Conservation (phyloP, 1,140 invertebrate genomes). For the Drosophila micromelanica region DNA sequence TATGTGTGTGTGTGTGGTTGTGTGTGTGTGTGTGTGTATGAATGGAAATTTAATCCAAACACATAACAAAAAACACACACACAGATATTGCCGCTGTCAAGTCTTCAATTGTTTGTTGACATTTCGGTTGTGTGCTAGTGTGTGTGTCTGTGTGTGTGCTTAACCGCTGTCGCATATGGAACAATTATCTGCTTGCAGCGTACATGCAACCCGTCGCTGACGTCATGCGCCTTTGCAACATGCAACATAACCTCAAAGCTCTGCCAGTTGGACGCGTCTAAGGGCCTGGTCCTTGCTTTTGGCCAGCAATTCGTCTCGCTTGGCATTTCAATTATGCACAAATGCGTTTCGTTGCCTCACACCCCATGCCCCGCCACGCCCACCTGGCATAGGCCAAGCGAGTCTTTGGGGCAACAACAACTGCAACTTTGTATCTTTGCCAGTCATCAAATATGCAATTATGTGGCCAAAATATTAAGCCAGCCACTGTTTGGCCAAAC, state of each 20-base stretch:
- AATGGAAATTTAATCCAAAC: constrained; percentile 16
- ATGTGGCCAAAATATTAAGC: constrained; percentile 39
- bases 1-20: constrained; percentile 8
- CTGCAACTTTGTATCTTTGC: constrained; percentile 8
- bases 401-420: background rate
- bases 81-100: constrained; percentile 16
- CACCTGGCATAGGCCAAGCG: background rate
- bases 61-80: constrained; percentile 3
- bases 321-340: constrained; percentile 47
- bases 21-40: constrained; percentile 16
- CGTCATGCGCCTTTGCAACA: constrained; percentile 28
- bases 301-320: constrained; percentile 25
- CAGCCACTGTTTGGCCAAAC: background rate
- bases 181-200: constrained; percentile 30
- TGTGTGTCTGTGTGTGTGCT: constrained; percentile 1
- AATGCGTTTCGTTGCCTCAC: constrained; percentile 33
- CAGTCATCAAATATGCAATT: constrained; percentile 51
- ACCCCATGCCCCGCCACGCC: background rate
- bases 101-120: constrained; percentile 55
- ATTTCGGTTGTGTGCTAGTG: constrained; percentile 18
- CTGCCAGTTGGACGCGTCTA: background rate
- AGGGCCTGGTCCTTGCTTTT: constrained; percentile 2
- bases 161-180: constrained; percentile 21
- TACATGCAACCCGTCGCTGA: constrained; percentile 11
- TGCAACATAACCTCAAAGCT: constrained; percentile 23